Evolutionary conservation across 2,888 invertebrate genomes (phyloP).

Genomic region (Chloromyia formosa): DNA sequence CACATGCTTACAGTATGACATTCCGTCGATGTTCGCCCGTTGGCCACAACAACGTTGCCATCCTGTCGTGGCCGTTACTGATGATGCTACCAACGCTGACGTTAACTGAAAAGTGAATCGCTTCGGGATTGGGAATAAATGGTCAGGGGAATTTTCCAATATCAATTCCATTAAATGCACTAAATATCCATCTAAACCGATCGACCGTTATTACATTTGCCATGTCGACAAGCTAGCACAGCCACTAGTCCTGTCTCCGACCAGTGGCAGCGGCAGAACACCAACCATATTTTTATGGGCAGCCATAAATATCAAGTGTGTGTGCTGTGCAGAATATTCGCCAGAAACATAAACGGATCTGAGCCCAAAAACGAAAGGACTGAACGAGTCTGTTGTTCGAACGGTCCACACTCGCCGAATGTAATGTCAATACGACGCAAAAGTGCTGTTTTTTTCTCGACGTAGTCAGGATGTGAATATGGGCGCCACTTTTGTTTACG

Average conservation of each 20-base stretch:
- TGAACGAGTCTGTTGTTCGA: conserved; percentile 4
- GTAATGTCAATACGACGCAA: not conserved
- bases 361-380: not conserved
- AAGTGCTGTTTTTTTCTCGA: not conserved
- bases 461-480: conserved; percentile 27
- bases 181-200: conserved; percentile 42
- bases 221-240: conserved; percentile 34
- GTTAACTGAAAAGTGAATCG: conserved; percentile 41
- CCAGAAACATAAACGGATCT: conserved; percentile 15
- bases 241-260: not conserved
- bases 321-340: conserved; percentile 34
- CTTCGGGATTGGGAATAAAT: conserved; percentile 20
- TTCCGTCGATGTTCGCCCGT: conserved; percentile 18
- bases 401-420: not conserved
- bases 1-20: conserved; percentile 2
- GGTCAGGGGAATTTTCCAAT: conserved; percentile 26
- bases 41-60: conserved; percentile 20
- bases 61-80: not conserved
- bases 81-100: conserved; percentile 34
- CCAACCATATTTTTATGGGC: conserved; percentile 42
- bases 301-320: conserved; percentile 43
- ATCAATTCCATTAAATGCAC: conserved; percentile 43
- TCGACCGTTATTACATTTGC: conserved; percentile 43
- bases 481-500: conserved; percentile 43
- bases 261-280: not conserved